Conservation (phyloP, 2,797 vertebrate species). For the Rhadinocentrus ornatus region DNA sequence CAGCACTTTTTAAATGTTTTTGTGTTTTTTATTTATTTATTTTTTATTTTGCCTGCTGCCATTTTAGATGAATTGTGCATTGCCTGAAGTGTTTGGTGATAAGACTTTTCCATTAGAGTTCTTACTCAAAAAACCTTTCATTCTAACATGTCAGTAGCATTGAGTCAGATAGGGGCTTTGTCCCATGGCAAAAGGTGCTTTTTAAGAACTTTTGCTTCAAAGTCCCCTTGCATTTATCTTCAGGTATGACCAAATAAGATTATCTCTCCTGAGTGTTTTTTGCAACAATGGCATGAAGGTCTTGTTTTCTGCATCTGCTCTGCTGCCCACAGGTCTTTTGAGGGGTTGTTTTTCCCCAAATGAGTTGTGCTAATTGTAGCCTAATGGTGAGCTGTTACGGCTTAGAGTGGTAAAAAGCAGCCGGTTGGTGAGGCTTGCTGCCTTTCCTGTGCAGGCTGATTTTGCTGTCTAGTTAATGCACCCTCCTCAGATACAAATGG, state of each 20-base stretch:
- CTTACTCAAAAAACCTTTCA: conserved; percentile 17
- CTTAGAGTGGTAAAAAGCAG: conserved; percentile 73
- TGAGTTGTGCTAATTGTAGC: conserved; percentile 73
- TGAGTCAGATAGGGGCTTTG: conserved; percentile 11
- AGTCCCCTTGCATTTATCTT: conserved; percentile 22
- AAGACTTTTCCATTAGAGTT: conserved; percentile 26
- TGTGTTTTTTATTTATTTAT: background rate
- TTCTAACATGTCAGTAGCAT: conserved; percentile 24
- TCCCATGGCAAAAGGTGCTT: conserved; percentile 21
- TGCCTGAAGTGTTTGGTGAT: conserved; percentile 35
- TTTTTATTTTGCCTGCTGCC: conserved; percentile 13
- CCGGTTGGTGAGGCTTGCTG: conserved; percentile 51
- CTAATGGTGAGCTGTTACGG: conserved; percentile 73
- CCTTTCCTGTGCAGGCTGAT: conserved; percentile 72
- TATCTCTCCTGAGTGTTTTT: conserved; percentile 32
- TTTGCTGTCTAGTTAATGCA: conserved; percentile 80
- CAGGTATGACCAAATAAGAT: conserved; percentile 51
- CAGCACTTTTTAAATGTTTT: conserved; percentile 17
- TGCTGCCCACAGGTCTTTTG: conserved; percentile 52
- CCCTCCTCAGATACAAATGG: conserved; percentile 78
- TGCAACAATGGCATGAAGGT: conserved; percentile 48
- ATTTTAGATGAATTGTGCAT: conserved; percentile 43
- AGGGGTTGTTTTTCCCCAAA: conserved; percentile 58
- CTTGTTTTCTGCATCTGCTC: conserved; percentile 33
- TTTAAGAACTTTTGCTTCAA: conserved; percentile 19